phyloP scores from a whole-genome alignment of 2,888 invertebrate genomes.

The Sepioteuthis lessoniana region DNA sequence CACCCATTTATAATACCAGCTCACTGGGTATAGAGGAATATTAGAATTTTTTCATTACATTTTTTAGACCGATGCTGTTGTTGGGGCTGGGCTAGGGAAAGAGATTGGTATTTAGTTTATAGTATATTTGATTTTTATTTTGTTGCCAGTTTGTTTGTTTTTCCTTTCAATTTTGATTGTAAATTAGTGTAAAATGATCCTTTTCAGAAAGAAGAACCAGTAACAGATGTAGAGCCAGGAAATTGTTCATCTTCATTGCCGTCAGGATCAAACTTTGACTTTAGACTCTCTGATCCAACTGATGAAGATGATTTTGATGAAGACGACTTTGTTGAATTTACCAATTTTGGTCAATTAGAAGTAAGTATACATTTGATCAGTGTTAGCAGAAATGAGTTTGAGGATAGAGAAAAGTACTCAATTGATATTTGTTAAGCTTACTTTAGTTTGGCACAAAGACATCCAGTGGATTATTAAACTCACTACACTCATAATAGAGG shows the following conservation, averaged over 20 bases:
- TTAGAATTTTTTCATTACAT: too few species aligned
- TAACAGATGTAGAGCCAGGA: not conserved
- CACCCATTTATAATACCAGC: too few species aligned
- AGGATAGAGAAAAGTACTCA: not conserved
- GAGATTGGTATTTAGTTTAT: too few species aligned
- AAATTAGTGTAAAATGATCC: not conserved
- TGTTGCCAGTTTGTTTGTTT: not conserved
- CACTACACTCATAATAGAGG: too few species aligned
- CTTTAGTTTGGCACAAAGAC: not conserved
- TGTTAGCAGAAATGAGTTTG: too few species aligned
- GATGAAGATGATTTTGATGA: not conserved
- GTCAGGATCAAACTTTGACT: conserved; percentile 16
- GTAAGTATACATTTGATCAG: not conserved
- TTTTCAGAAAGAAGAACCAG: not conserved
- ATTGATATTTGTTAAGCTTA: not conserved
- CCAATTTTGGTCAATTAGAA: not conserved
- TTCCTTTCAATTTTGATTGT: not conserved
- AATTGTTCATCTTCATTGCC: not conserved
- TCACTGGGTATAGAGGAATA: too few species aligned
- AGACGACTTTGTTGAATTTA: not conserved
- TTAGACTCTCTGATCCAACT: not conserved
- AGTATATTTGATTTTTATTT: too few species aligned
- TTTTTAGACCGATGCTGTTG: too few species aligned
- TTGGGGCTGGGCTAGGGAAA: too few species aligned
- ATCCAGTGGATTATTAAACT: too few species aligned